A percentile compares a stretch with the other conserved stretches of the same genome.
Conservation (phyloP, 2,113 vertebrate genomes). For the Nematolebias whitei region DNA sequence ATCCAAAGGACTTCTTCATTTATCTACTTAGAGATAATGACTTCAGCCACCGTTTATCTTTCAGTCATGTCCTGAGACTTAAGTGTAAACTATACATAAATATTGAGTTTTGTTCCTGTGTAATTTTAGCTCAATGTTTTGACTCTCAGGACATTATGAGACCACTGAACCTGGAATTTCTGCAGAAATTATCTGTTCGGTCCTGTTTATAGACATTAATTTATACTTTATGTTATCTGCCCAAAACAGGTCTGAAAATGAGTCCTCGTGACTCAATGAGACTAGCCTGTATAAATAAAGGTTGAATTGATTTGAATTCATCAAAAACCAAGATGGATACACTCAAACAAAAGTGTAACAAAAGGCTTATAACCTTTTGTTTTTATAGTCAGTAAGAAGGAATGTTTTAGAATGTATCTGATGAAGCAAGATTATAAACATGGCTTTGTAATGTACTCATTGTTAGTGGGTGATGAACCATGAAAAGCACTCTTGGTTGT, state of each 20-base stretch:
- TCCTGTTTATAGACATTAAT: constrained; percentile 20
- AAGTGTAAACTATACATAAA: neutral
- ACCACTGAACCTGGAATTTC: neutral
- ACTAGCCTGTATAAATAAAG: no score
- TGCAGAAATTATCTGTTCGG: neutral
- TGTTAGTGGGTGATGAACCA: constrained; percentile 5
- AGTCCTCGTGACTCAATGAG: no score
- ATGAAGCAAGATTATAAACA: constrained; percentile 7
- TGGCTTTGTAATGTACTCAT: neutral
- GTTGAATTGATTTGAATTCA: no score
- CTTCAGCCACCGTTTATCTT: no score
- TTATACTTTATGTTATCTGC: no score
- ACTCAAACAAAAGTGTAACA: constrained; percentile 12
- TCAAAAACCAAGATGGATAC: constrained; percentile 23
- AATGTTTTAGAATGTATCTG: constrained; percentile 7
- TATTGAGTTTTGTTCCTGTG: neutral
- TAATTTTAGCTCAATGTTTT: neutral
- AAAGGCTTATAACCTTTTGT: neutral
- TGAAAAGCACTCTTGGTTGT: constrained; percentile 20
- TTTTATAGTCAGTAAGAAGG: constrained; percentile 25
- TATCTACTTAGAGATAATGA: neutral
- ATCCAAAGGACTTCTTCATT: no score
- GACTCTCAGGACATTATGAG: neutral
- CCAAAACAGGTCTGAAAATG: no score
- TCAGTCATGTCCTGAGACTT: neutral